Conservation (phyloP, 2,113 vertebrate species). For the Cepphus grylle region DNA sequence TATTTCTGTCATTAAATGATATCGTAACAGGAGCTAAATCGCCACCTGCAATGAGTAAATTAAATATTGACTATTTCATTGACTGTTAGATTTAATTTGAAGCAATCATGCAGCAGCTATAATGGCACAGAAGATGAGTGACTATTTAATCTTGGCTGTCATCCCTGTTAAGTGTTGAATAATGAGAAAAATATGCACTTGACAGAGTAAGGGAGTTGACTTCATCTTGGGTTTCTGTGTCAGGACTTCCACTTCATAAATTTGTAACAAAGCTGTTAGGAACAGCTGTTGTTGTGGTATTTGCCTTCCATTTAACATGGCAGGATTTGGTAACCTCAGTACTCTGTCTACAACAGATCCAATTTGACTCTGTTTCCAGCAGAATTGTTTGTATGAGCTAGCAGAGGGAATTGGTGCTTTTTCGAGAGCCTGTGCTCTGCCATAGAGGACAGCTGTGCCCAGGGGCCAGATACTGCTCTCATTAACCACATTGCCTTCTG, state of each 20-base stretch:
- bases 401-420: neutral
- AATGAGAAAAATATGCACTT: conserved; percentile 65
- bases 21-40: conserved; percentile 43
- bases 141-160: conserved; percentile 65
- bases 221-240: conserved; percentile 30
- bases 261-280: neutral
- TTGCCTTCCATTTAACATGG: neutral
- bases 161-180: conserved; percentile 62
- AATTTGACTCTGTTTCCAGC: neutral
- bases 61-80: conserved; percentile 84
- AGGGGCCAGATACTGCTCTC: neutral
- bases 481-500: neutral
- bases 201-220: conserved; percentile 26
- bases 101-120: conserved; percentile 76
- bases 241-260: conserved; percentile 31
- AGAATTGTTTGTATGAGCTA: neutral
- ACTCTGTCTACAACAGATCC: neutral
- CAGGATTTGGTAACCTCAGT: neutral
- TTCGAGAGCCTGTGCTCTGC: neutral
- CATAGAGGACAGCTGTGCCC: neutral
- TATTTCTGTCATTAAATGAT: conserved; percentile 51
- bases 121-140: conserved; percentile 65
- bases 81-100: conserved; percentile 83
- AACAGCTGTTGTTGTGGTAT: neutral
- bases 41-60: conserved; percentile 83